A percentile compares a stretch with the other conserved stretches of the same genome.
Conservation (phyloP, 2,113 vertebrate genomes). For the Recurvirostra avosetta region DNA sequence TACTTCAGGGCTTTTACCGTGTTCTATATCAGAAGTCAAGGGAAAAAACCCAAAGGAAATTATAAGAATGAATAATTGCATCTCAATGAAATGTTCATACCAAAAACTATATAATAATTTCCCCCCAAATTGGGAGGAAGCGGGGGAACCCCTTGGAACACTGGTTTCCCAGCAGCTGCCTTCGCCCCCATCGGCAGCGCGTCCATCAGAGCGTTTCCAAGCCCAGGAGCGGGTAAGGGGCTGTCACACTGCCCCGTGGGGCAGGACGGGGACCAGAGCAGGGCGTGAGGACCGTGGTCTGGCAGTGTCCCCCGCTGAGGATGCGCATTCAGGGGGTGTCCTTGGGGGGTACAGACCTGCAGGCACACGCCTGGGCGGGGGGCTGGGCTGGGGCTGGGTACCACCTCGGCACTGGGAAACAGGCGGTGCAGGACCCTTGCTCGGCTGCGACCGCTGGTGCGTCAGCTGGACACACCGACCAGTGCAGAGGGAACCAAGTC, state of each 20-base stretch:
- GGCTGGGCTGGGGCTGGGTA: neutral
- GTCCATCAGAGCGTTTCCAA: neutral
- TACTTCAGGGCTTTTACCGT: neutral
- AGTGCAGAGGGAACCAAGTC: neutral
- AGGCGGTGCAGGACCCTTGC: neutral
- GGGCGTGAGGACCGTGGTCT: accelerated
- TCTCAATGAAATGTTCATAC: neutral
- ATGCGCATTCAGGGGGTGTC: neutral
- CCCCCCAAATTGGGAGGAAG: neutral
- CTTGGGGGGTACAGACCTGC: neutral
- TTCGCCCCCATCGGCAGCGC: too few relatives aligned
- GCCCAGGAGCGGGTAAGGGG: neutral
- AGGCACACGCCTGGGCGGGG: neutral
- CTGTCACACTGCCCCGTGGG: too few relatives aligned
- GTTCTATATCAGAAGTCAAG: neutral
- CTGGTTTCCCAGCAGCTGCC: neutral
- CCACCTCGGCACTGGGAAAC: neutral
- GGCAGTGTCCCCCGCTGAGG: neutral
- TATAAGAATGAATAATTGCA: neutral
- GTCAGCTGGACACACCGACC: accelerated
- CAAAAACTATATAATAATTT: neutral
- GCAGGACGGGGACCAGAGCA: neutral
- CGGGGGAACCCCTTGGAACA: neutral
- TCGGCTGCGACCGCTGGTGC: accelerated
- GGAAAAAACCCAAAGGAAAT: too few relatives aligned